These are phyloP conservation scores for Linyphia triangularis DNA, from an alignment of 2,888 invertebrate genomes.

Conservation along the genomic window DNA sequence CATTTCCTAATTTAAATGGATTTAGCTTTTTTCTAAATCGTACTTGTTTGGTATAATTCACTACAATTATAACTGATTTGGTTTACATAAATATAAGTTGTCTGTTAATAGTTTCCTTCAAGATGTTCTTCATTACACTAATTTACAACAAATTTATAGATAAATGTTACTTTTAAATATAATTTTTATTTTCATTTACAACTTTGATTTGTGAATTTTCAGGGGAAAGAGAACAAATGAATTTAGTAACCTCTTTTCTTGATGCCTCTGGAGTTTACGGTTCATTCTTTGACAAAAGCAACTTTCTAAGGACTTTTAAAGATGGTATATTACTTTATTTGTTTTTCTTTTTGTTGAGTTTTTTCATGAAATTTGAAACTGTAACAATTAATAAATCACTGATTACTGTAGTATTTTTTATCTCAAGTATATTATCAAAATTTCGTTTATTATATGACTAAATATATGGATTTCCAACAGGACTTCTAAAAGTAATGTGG, in stretches of 20 bases:
- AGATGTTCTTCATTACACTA: too few relatives aligned
- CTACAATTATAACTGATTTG: too few relatives aligned
- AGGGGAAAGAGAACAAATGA: slow-evolving; percentile 88
- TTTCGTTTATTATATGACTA: not conserved
- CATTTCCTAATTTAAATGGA: too few relatives aligned
- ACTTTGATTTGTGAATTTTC: too few relatives aligned
- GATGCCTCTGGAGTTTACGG: slow-evolving; percentile 92
- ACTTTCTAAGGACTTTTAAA: slow-evolving; percentile 34
- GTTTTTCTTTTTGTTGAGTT: not conserved
- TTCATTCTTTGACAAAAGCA: slow-evolving; percentile 85
- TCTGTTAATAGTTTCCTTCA: too few relatives aligned
- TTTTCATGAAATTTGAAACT: not conserved
- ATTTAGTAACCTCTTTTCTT: slow-evolving; percentile 89
- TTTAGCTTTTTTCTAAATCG: too few relatives aligned
- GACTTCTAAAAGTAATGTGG: slow-evolving; percentile 38
- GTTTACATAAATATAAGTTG: too few relatives aligned
- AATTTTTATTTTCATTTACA: too few relatives aligned
- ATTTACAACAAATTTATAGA: too few relatives aligned
- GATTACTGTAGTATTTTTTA: not conserved
- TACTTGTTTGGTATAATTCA: too few relatives aligned
- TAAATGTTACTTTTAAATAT: too few relatives aligned
- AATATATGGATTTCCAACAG: not conserved
- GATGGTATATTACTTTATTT: slow-evolving; percentile 40
- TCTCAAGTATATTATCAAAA: not conserved
- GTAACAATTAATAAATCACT: not conserved